Evolutionary conservation across 2,113 vertebrate species (phyloP).

Genomic region (Psettodes erumei): DNA sequence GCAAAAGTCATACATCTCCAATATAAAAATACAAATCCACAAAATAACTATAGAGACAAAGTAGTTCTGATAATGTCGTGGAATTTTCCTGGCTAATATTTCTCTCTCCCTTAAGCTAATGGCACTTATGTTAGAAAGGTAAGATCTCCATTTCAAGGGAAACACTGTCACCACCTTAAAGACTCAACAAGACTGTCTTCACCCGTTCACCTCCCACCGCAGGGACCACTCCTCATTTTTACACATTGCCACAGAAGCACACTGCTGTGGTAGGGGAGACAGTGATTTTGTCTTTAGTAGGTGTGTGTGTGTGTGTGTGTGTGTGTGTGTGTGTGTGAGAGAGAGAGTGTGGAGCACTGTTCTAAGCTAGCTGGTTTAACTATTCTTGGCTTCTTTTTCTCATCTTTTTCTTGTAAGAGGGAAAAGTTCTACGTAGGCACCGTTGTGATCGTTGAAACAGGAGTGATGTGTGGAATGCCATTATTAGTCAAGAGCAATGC

Average conservation of each 20-base stretch:
- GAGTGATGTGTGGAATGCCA: slow-evolving; percentile 81
- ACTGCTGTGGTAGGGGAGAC: slow-evolving; percentile 63
- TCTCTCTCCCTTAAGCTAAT: slow-evolving; percentile 80
- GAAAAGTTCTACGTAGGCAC: slow-evolving; percentile 82
- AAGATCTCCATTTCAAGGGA: slow-evolving; percentile 74
- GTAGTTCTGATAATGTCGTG: slow-evolving; percentile 77
- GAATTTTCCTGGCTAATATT: slow-evolving; percentile 77
- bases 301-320: slow-evolving; percentile 34
- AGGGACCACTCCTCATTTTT: slow-evolving; percentile 39
- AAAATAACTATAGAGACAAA: slow-evolving; percentile 84
- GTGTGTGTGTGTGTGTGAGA: slow-evolving; percentile 16
- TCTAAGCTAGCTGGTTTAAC: slow-evolving; percentile 64
- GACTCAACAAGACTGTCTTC: slow-evolving; percentile 46
- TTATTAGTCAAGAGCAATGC: slow-evolving; percentile 63
- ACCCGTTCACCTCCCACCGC: slow-evolving; percentile 30
- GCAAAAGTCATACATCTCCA: slow-evolving; percentile 83
- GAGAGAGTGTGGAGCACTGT: slow-evolving; percentile 62
- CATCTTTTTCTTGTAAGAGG: slow-evolving; percentile 63
- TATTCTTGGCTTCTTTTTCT: slow-evolving; percentile 71
- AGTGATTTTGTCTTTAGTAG: slow-evolving; percentile 46
- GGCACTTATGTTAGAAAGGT: slow-evolving; percentile 85
- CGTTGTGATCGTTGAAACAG: slow-evolving; percentile 81
- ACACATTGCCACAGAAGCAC: slow-evolving; percentile 59
- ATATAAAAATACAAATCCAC: slow-evolving; percentile 90
- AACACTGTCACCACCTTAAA: slow-evolving; percentile 58